These are phyloP conservation scores for Stigmatopora argus DNA, from an alignment of 2,113 vertebrate genomes.

Conservation along the genomic window DNA sequence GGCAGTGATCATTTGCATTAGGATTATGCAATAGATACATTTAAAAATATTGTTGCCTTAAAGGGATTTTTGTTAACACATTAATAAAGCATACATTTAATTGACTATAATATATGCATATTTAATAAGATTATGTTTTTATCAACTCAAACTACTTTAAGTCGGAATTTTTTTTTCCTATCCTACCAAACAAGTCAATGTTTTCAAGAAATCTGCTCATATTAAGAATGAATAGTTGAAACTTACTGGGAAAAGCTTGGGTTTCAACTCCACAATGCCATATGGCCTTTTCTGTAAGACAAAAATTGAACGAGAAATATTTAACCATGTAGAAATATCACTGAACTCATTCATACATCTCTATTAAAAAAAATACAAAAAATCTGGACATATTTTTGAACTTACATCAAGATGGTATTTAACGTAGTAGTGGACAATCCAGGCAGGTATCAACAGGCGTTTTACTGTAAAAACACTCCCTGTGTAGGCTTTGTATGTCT, in stretches of 20 bases:
- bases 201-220: neutral
- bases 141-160: too few relatives aligned
- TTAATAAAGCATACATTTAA: too few relatives aligned
- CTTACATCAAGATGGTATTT: slow-evolving; percentile 84
- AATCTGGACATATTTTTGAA: slow-evolving; percentile 21
- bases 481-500: slow-evolving; percentile 77
- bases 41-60: too few relatives aligned
- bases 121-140: too few relatives aligned
- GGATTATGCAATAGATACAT: too few relatives aligned
- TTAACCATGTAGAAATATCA: neutral
- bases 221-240: slow-evolving; percentile 8
- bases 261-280: slow-evolving; percentile 69
- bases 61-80: too few relatives aligned
- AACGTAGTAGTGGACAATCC: slow-evolving; percentile 79
- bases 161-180: neutral
- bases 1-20: too few relatives aligned
- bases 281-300: slow-evolving; percentile 72
- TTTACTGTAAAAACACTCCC: slow-evolving; percentile 65
- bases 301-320: slow-evolving; percentile 8
- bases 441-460: slow-evolving; percentile 74
- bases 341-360: too few relatives aligned
- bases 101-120: too few relatives aligned
- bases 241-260: slow-evolving; percentile 83
- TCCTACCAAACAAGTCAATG: neutral
- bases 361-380: too few relatives aligned